Base-by-base conservation (phyloP, 2,888 invertebrate genomes). In the Clanis bilineata region DNA sequence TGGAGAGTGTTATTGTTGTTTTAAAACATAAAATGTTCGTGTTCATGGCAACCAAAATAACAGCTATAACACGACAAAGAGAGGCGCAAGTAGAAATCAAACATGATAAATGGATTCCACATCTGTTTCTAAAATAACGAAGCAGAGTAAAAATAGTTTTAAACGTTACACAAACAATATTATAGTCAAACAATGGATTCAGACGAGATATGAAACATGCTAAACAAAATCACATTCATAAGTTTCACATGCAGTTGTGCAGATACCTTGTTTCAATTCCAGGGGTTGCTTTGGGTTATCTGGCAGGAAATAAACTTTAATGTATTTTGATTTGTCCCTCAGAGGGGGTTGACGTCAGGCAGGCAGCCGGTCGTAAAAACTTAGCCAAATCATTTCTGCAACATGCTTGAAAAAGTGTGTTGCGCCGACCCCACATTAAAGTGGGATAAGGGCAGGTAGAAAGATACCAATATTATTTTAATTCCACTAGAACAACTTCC, bases 161-260 rank as follows among this genome's bases (percentile, higher is more conserved):
- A 54, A 60, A 62, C 44, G 59, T 38, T 60, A 38, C 58, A 56
- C 56, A 59, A 62, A 59, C 47, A 62, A 59, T 58, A 62, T 62
- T 58, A 23, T 45, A 57, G 54, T 57, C 60, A 58, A 57, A 64
- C 68, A 72, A 66, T 66, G 63, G 64, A 64, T 58, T 64, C 64
- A 60, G 62, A 45, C 23, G 54, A 41, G 55, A 60, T 45, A 41
- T 36, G 47, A 63, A 62, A 44, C 64, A 51, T 47, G 58, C 18
- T 15, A 25, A 43, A 12, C 12, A 21, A 58, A 41, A 41, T 41
- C 41, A 67, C 71, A 73, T 72, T 62, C 5, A 65, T 64, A 7
- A 64, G 72, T 65, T 80, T 82, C 80, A 77, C 74, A 67, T 76
- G 77, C 47, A 77, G 15, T 41, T n/a, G 9, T 32, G 25, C 18